Evolutionary conservation across 2,113 vertebrate species (phyloP).

Genomic region (Alexandromys fortis): DNA sequence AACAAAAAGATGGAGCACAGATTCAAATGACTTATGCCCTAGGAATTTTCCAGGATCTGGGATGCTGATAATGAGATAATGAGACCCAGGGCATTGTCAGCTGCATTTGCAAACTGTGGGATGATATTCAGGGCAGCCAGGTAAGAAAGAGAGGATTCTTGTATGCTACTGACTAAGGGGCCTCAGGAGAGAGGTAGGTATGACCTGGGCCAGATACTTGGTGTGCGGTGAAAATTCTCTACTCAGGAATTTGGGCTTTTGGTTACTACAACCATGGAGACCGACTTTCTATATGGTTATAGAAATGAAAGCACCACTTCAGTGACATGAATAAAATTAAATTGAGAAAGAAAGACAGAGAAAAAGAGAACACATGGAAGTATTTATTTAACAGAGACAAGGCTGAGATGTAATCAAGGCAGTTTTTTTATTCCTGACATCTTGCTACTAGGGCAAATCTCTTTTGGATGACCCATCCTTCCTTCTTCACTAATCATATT

Average conservation of each 20-base stretch:
- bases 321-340: background rate
- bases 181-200: background rate
- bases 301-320: slow-evolving; percentile 17
- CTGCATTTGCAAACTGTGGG: background rate
- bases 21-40: slow-evolving; percentile 41
- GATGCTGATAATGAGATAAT: background rate
- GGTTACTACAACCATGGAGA: background rate
- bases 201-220: background rate
- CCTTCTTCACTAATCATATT: background rate
- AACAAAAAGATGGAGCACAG: slow-evolving; percentile 15
- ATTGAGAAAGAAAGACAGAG: background rate
- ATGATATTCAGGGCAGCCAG: background rate
- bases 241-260: background rate
- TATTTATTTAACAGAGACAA: background rate
- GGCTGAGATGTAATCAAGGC: background rate
- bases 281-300: background rate
- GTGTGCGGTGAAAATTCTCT: background rate
- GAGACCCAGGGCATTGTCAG: background rate
- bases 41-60: slow-evolving; percentile 67
- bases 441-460: background rate
- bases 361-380: background rate
- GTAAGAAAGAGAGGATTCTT: background rate
- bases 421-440: background rate
- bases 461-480: background rate
- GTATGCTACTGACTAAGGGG: background rate